Base-by-base conservation (phyloP, 2,888 invertebrate genomes). In the Pomacea canaliculata region DNA sequence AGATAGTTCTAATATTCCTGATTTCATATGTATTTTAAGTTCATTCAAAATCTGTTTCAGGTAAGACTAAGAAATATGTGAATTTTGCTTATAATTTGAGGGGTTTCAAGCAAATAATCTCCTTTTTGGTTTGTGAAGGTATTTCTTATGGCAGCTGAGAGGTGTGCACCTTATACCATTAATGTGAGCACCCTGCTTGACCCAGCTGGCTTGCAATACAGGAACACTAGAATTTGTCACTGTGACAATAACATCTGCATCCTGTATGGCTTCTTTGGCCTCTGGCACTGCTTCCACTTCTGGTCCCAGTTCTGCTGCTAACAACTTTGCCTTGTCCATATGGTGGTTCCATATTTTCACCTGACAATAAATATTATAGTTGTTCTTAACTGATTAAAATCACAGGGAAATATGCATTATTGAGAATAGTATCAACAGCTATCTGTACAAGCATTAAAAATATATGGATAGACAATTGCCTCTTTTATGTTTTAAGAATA, bases 231-330 rank as follows among this genome's bases (percentile, higher is more conserved):
- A 85, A 77, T 90, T 92, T 3, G 94, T 94, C 0, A 93, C 93
- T 3, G 94, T 93, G 60, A 94, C 92, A 77, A 94, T 92, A 49
- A 94, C 92, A 89, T 94, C 94, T 1, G 94, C 94, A 79, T 91
- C 89, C 65, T 84, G 84, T 0, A 93, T 93, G 71, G 93, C 93
- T 48, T 92, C 92, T 46, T 72, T 23, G 0, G 65, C 76, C 73
- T 91, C 87, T 0, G 90, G 89, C 56, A 87, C 90, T 75, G 86
- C 83, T 75, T 84, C 90, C 66, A 79, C 80, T 46, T 83, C 86
- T 13, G 80, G 79, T n/a, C 82, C 84, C 16, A 91, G 85, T 70
- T 91, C 89, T 27, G 80, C 78, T n/a, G 89, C 90, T 56, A 91
- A 83, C 27, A 83, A 85, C 78, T 87, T 80, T 7, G 91, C 91